phyloP scores from a whole-genome alignment of 2,888 invertebrate genomes.

The Rhogogaster chlorosoma region DNA sequence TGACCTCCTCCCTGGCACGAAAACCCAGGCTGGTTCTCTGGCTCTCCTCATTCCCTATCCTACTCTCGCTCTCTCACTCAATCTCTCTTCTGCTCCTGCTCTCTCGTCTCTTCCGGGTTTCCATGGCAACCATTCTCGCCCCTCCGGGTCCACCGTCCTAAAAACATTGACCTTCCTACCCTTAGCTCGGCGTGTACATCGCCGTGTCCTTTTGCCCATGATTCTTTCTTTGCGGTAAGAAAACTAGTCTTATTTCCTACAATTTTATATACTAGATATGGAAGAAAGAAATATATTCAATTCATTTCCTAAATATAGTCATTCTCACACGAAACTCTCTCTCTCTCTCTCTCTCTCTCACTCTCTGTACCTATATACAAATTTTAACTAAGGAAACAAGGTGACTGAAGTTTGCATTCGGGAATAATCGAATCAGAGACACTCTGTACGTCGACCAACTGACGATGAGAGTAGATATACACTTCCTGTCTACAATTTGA shows the following conservation, averaged over 20 bases:
- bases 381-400: slow-evolving; percentile 16
- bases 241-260: neutral
- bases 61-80: slow-evolving; percentile 52
- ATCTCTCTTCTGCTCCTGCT: slow-evolving; percentile 25
- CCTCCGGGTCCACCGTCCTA: slow-evolving; percentile 65
- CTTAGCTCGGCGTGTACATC: neutral
- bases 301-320: neutral
- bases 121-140: slow-evolving; percentile 70
- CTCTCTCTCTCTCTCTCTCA: too few relatives aligned
- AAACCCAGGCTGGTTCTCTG: slow-evolving; percentile 31
- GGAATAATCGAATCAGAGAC: slow-evolving; percentile 34
- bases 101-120: slow-evolving; percentile 62
- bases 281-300: neutral
- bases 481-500: neutral
- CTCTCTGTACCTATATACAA: neutral
- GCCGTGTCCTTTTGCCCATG: too few relatives aligned
- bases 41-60: slow-evolving; percentile 46
- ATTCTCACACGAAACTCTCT: too few relatives aligned
- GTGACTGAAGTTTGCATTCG: slow-evolving; percentile 29
- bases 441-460: neutral
- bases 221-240: neutral
- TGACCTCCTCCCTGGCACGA: slow-evolving; percentile 40
- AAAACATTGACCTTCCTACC: slow-evolving; percentile 72
- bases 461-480: neutral
- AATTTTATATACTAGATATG: neutral